Evolutionary conservation across 1,140 invertebrate species (phyloP).

Genomic region (Macrocentrus cingulum): DNA sequence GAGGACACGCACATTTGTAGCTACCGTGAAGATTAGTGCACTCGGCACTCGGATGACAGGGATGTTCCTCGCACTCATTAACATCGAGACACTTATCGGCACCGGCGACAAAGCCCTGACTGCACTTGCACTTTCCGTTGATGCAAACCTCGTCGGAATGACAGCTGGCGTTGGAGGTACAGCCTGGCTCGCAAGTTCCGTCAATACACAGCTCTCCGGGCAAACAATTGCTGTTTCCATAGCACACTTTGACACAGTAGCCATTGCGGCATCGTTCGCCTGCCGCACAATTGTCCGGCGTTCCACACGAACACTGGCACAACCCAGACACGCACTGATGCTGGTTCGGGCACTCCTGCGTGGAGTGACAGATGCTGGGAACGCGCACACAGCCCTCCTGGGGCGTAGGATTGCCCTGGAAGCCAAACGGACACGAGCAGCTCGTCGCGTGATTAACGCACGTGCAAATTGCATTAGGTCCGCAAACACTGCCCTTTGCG

Average conservation of each 20-base stretch:
- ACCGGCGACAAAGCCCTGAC: slow-evolving; percentile 68
- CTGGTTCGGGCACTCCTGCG: slow-evolving; percentile 69
- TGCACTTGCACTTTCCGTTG: slow-evolving; percentile 77
- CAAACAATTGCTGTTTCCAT: slow-evolving; percentile 84
- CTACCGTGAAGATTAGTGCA: slow-evolving; percentile 81
- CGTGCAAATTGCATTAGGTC: slow-evolving; percentile 80
- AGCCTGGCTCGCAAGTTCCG: slow-evolving; percentile 80
- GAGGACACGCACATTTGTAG: slow-evolving; percentile 76
- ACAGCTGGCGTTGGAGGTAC: slow-evolving; percentile 80
- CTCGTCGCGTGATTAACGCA: slow-evolving; percentile 70
- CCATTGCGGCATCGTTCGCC: slow-evolving; percentile 81
- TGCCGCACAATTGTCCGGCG: slow-evolving; percentile 71
- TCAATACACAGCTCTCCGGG: slow-evolving; percentile 86
- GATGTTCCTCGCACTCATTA: slow-evolving; percentile 76
- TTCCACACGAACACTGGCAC: slow-evolving; percentile 75
- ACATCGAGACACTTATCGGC: slow-evolving; percentile 74
- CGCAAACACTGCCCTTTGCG: slow-evolving; percentile 72
- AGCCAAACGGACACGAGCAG: slow-evolving; percentile 80
- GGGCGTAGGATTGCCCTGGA: slow-evolving; percentile 84
- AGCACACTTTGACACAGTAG: slow-evolving; percentile 82
- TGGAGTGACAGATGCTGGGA: slow-evolving; percentile 65
- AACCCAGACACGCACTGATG: slow-evolving; percentile 74
- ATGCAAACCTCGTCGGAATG: slow-evolving; percentile 77
- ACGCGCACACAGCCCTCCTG: slow-evolving; percentile 84
- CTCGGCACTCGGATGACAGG: slow-evolving; percentile 76